phyloP scores from a whole-genome alignment of 2,888 invertebrate genomes.

The Orthosia incerta region DNA sequence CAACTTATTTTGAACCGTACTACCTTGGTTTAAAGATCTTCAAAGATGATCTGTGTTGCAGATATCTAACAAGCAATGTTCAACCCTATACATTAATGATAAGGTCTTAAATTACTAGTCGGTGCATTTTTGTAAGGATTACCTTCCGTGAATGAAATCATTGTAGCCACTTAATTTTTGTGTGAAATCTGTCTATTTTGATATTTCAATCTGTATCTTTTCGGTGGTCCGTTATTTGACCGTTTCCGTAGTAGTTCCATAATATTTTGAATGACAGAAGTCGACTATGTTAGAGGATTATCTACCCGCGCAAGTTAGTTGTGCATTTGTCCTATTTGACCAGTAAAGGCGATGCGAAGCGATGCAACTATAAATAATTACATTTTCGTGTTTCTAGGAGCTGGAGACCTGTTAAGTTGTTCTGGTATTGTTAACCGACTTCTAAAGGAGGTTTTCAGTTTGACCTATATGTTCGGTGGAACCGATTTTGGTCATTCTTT shows the following conservation, averaged over 20 bases:
- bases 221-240: slow-evolving; percentile 26
- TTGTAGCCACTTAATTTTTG: slow-evolving; percentile 64
- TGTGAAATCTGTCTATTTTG: slow-evolving; percentile 60
- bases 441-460: no score
- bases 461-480: no score
- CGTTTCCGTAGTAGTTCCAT: slow-evolving; percentile 29
- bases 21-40: background rate
- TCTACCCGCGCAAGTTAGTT: slow-evolving; percentile 34
- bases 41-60: background rate
- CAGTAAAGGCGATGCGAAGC: background rate
- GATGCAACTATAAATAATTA: background rate
- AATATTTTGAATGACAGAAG: slow-evolving; percentile 50
- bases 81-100: fast-evolving
- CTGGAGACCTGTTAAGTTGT: no score
- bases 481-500: no score
- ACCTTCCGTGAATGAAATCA: slow-evolving; percentile 54
- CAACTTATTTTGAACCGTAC: slow-evolving; percentile 47
- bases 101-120: background rate
- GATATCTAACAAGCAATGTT: background rate
- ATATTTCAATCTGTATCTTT: slow-evolving; percentile 63
- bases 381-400: no score
- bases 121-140: slow-evolving; percentile 1
- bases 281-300: slow-evolving; percentile 44
- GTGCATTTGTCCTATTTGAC: background rate
- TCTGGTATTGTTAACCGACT: no score